Conservation (phyloP, 2,888 invertebrate species). For the Sinodicranocentrus sp. region DNA sequence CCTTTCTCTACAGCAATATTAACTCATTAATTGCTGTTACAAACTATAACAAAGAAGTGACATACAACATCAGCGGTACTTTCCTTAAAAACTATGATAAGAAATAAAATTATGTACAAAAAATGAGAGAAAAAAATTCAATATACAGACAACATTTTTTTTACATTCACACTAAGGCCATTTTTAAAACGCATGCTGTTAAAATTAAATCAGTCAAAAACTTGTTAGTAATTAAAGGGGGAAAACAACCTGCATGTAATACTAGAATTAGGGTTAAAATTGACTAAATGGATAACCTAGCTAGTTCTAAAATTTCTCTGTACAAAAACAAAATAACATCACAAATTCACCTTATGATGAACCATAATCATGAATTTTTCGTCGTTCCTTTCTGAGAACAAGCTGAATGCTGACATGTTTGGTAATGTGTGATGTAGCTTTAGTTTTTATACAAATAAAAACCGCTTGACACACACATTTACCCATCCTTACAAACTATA, state of each 20-base stretch:
- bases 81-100: too few relatives aligned
- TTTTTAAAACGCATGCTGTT: too few relatives aligned
- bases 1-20: too few relatives aligned
- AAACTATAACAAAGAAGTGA: too few relatives aligned
- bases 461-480: conserved; percentile 16
- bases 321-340: conserved; percentile 59
- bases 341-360: conserved; percentile 62
- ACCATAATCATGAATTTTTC: conserved; percentile 40
- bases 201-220: conserved; percentile 24
- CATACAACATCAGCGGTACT: too few relatives aligned
- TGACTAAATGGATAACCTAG: background rate
- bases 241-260: background rate
- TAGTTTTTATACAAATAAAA: background rate
- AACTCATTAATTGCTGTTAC: too few relatives aligned
- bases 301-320: conserved; percentile 13
- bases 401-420: conserved; percentile 66
- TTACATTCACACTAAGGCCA: too few relatives aligned
- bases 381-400: conserved; percentile 61
- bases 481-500: conserved; percentile 59
- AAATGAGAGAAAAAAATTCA: too few relatives aligned
- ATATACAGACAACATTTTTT: too few relatives aligned
- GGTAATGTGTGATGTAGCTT: conserved; percentile 22
- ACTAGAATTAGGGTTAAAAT: conserved; percentile 7
- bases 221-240: conserved; percentile 16
- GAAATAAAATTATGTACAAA: too few relatives aligned